These are phyloP conservation scores for Stomorhina lunata DNA, from an alignment of 2,888 invertebrate species.

Conservation along the genomic window DNA sequence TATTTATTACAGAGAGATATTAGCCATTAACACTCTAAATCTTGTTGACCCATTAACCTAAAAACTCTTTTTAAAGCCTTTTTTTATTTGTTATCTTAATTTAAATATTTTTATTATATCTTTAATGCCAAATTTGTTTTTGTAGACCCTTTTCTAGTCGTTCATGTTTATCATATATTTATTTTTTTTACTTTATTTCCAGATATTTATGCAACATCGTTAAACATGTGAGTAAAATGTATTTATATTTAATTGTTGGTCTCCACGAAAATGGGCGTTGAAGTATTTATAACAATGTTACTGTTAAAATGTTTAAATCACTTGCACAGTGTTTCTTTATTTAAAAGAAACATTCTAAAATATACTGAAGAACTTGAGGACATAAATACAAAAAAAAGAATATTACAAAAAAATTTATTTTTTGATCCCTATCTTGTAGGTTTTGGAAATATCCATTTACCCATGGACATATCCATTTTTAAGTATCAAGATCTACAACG, in stretches of 20 bases:
- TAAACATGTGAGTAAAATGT: neutral
- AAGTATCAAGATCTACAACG: too few relatives aligned
- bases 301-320: neutral
- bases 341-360: neutral
- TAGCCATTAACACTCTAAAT: too few relatives aligned
- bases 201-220: too few relatives aligned
- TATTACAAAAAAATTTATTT: neutral
- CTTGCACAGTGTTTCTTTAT: neutral
- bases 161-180: neutral
- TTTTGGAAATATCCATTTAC: too few relatives aligned
- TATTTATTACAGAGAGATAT: too few relatives aligned
- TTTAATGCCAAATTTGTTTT: too few relatives aligned
- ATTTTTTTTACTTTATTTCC: neutral
- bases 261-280: neutral
- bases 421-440: too few relatives aligned
- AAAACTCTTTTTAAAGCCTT: too few relatives aligned
- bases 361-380: neutral
- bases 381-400: neutral
- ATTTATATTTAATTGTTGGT: neutral
- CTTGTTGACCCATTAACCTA: too few relatives aligned
- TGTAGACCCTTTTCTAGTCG: neutral
- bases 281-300: neutral
- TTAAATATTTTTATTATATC: too few relatives aligned
- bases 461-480: too few relatives aligned
- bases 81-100: too few relatives aligned